These are phyloP conservation scores for Sminthopsis crassicaudata DNA, from an alignment of 2,113 vertebrate species.

Conservation along the genomic window DNA sequence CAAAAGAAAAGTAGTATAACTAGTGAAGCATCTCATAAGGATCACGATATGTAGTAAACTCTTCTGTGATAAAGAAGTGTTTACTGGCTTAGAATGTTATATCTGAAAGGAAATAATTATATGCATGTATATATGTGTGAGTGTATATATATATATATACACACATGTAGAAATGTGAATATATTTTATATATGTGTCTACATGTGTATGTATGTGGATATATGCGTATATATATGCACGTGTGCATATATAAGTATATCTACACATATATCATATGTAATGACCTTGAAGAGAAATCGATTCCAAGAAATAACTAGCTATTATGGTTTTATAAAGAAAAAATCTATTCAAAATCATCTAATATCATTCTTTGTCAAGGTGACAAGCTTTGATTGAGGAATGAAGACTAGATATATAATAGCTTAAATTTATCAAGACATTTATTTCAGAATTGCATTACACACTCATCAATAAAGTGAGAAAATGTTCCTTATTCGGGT, in stretches of 20 bases:
- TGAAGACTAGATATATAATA: slow-evolving; percentile 20
- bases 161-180: not conserved
- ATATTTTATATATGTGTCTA: too few relatives aligned
- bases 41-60: slow-evolving; percentile 39
- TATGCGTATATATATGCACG: not conserved
- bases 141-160: too few relatives aligned
- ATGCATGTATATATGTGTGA: not conserved
- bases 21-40: slow-evolving; percentile 7
- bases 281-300: slow-evolving; percentile 52
- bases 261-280: not conserved
- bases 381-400: slow-evolving; percentile 49
- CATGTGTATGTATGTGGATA: too few relatives aligned
- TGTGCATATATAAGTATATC: not conserved
- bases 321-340: slow-evolving; percentile 26
- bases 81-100: slow-evolving; percentile 6
- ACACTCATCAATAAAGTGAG: slow-evolving; percentile 44
- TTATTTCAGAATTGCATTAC: slow-evolving; percentile 44
- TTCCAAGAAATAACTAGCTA: slow-evolving; percentile 16
- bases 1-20: slow-evolving; percentile 24
- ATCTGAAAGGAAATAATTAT: not conserved
- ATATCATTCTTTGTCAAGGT: slow-evolving; percentile 27
- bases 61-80: not conserved
- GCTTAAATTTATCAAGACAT: slow-evolving; percentile 17
- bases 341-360: slow-evolving; percentile 46
- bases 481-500: not conserved